These are phyloP conservation scores for Phalanger gymnotis DNA, from an alignment of 2,797 vertebrate genomes.

Conservation along the genomic window DNA sequence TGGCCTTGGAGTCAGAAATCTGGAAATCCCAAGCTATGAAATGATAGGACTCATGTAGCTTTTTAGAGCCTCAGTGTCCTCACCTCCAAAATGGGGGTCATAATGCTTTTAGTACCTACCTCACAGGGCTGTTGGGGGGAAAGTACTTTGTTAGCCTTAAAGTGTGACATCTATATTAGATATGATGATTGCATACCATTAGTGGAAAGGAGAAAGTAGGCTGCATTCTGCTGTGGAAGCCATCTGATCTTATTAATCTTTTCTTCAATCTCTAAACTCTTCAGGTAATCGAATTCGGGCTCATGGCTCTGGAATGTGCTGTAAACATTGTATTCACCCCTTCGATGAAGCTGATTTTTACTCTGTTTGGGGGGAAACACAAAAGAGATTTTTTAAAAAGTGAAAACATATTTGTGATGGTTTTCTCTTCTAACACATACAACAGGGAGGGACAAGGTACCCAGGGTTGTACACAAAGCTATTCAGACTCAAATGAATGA, in stretches of 20 bases:
- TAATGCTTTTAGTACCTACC: background rate
- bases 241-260: conserved; percentile 99
- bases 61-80: background rate
- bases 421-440: background rate
- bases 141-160: background rate
- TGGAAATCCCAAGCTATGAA: background rate
- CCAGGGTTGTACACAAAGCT: background rate
- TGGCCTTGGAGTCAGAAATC: background rate
- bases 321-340: conserved; percentile 99
- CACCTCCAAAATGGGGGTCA: background rate
- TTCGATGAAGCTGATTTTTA: conserved; percentile 94
- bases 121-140: background rate
- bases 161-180: background rate
- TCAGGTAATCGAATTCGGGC: conserved; percentile 98
- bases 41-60: background rate
- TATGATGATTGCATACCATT: conserved; percentile 88
- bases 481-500: background rate
- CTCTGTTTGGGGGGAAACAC: conserved; percentile 85
- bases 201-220: conserved; percentile 96
- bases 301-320: conserved; percentile 99
- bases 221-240: conserved; percentile 97
- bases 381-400: conserved; percentile 19
- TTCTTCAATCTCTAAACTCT: conserved; percentile 98
- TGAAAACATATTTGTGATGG: background rate
- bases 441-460: background rate